Base-by-base conservation (phyloP, 1,140 invertebrate genomes). In the Atta texana region DNA sequence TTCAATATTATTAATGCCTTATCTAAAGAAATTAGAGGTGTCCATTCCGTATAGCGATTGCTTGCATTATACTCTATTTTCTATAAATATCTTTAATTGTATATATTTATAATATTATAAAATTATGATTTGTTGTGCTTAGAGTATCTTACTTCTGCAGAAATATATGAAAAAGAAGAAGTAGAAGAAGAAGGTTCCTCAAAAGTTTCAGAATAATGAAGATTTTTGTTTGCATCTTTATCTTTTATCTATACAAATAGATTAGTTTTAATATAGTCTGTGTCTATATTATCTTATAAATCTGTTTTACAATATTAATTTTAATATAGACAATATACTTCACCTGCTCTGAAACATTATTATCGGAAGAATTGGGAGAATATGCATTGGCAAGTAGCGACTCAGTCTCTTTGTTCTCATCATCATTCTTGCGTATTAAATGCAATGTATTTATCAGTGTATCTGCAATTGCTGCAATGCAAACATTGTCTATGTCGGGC, bases 1-100 rank as follows among this genome's bases (percentile, higher is more conserved):
- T 90, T 2, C 49, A 98, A 95, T 14, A 96, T 95, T 24, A 96
- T 90, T 85, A 96, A 94, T 2, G 98, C 98, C 77, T 97, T 95
- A 0, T 72, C 1, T n/a, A 55, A 0, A 34, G 49, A 10, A 71
- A 71, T 5, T 8, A 5, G 18, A 12, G 69, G 24, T 18, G 18
- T 18, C 14, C 16, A 18, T 18, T 34, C 16, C 24, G 3, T 6
- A 28, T 16, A 0, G 6, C 0, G 0, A 34, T 64, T 18, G 28
- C 18, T 18, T 18, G 6, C 1, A 39, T 39, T 1, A 3, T 44
- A 44, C 0, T 5, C n/a, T n/a, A 0, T 39, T n/a, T 0, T 10
- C 63, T 66, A 14, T 5, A 68, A 39, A 44, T 21, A 44, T 44
- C 14, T 69, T 44, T 69, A 66, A 14, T 21, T 68, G n/a, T 21